Evolutionary conservation across 2,888 invertebrate species (phyloP), one percentile per base, ranked within the genome.

Genomic region (Pseudococcus longispinus): DNA sequence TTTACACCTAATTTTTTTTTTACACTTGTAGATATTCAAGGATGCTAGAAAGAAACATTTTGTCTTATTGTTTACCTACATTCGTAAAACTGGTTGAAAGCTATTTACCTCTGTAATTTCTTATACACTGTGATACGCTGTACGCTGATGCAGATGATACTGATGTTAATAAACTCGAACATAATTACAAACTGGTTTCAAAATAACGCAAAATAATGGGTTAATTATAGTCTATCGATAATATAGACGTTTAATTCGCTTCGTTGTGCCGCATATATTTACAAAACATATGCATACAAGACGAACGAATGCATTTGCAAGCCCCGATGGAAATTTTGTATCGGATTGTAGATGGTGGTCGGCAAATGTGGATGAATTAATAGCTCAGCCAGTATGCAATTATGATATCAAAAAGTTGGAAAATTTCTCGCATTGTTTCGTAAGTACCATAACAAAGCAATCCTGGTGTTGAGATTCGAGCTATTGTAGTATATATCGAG

Each of bases 141-240:
- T n/a, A 6, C 37, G 37, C 37, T 8, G 44, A 15, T 46, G 13
- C 44, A n/a, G 51, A 51, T 51, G 65, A 65, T 65, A 26, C 65
- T 65, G 65, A 65, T 65, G 65, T 26, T 65, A 65, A 65, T 65
- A 65, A 65, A 65, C 65, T 65, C 65, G 65, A 65, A 65, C 65
- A 65, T 65, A 65, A 65, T 65, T 65, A 65, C 65, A 65, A 65
- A 65, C 65, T 65, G 65, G 65, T 65, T 65, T 65, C 65, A 65
- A 65, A 65, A 65, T 65, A 26, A 65, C 13, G 13, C 65, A 26
- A 65, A 65, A 65, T 65, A 65, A 65, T 65, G 26, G 65, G 65
- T 26, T 65, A 65, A 65, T 65, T 65, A 65, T 65, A 65, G 65
- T 6, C 23, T 13, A 65, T 65, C 26, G 65, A 65, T 65, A 65